A percentile compares a stretch with the other conserved stretches of the same genome.
Evolutionary conservation across 2,797 vertebrate genomes (phyloP).

Genomic region (Paramormyrops hopkinsi): DNA sequence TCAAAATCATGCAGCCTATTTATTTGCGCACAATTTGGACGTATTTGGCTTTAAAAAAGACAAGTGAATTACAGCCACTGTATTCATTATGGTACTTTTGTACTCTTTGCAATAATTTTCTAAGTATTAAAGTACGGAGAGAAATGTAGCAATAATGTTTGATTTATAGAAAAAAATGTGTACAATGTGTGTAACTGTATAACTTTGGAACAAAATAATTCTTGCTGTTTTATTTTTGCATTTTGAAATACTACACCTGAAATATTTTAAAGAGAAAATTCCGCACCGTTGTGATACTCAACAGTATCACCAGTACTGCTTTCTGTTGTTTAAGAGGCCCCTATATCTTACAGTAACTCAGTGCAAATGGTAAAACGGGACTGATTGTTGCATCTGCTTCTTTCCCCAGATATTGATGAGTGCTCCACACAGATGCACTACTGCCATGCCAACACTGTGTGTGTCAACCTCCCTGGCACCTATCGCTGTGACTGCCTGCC

Average conservation of each 20-base stretch:
- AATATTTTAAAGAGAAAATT: not conserved
- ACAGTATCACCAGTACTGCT: not conserved
- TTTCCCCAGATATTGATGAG: conserved; percentile 82
- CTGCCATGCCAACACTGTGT: conserved; percentile 85
- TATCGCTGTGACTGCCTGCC: conserved; percentile 84
- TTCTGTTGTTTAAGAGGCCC: not conserved
- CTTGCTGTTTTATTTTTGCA: not conserved
- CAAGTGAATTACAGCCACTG: not conserved
- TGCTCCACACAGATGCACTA: conserved; percentile 91
- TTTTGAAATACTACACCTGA: not conserved
- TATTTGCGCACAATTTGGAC: not conserved
- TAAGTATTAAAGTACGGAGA: not conserved
- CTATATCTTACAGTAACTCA: not conserved
- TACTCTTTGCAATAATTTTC: not conserved
- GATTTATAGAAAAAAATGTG: not conserved
- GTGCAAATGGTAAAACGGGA: not conserved
- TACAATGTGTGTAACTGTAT: not conserved
- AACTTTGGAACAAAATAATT: not conserved
- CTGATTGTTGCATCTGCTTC: conserved; percentile 28
- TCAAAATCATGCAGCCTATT: not conserved
- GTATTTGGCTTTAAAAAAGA: conserved; percentile 10
- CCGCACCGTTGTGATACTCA: not conserved
- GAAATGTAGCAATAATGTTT: not conserved
- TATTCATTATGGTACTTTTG: conserved; percentile 19
- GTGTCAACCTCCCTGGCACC: conserved; percentile 80